Conservation (phyloP, 2,113 vertebrate species). For the Abramis brama region DNA sequence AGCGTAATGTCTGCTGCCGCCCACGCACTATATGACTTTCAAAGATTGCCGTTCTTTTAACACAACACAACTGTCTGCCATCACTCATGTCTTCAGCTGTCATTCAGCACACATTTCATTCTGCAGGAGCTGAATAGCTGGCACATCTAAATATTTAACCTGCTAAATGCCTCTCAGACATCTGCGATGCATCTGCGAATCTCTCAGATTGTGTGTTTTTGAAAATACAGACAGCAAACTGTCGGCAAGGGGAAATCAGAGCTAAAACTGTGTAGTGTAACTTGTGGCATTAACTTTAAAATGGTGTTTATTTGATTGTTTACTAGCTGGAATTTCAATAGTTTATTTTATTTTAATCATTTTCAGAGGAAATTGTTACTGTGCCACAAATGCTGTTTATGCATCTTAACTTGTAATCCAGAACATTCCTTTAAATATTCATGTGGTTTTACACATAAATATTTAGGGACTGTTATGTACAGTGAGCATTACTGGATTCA, state of each 20-base stretch:
- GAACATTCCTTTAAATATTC: slow-evolving; percentile 15
- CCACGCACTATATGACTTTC: neutral
- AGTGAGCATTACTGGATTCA: slow-evolving; percentile 70
- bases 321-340: neutral
- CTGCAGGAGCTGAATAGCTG: neutral
- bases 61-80: neutral
- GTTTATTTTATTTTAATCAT: neutral
- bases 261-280: neutral
- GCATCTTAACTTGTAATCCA: neutral
- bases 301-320: neutral
- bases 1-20: neutral
- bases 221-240: no score
- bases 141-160: neutral
- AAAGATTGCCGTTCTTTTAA: neutral
- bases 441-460: slow-evolving; percentile 68
- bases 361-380: neutral
- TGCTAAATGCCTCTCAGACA: neutral
- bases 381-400: neutral
- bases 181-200: neutral
- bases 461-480: slow-evolving; percentile 64
- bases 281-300: neutral
- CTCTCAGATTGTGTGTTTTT: neutral
- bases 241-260: neutral
- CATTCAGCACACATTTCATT: neutral
- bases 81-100: neutral